These are phyloP conservation scores for Heliangelus exortis DNA, from an alignment of 2,797 vertebrate species.

Conservation along the genomic window DNA sequence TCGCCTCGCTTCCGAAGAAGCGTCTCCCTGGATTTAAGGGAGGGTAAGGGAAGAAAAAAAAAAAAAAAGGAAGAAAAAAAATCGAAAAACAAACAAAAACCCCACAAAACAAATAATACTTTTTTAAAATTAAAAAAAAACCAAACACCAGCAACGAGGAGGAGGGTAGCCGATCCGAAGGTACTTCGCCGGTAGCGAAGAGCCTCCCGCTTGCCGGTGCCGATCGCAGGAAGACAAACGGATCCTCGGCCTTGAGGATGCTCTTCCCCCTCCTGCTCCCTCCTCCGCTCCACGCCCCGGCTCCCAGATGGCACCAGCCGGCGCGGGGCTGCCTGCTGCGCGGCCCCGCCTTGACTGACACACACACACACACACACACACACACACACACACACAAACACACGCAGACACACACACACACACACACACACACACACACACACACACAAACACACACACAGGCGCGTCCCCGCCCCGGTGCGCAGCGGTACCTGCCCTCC, in stretches of 20 bases:
- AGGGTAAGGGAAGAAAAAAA: background rate
- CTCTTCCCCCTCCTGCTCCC: background rate
- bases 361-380: no score
- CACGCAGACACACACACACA: no score
- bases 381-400: no score
- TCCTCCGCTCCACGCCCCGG: slow-evolving; percentile 36
- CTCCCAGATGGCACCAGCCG: slow-evolving; percentile 54
- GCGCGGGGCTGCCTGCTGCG: background rate
- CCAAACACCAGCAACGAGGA: background rate
- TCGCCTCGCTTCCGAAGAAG: background rate
- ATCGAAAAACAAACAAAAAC: background rate
- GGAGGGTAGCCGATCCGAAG: background rate
- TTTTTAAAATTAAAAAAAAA: background rate
- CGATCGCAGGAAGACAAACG: background rate
- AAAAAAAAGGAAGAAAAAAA: no score
- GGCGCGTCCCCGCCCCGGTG: background rate
- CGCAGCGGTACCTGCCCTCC: slow-evolving; percentile 69
- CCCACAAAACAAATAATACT: no score
- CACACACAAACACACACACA: background rate
- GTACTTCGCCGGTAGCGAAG: background rate
- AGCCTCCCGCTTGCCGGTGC: background rate
- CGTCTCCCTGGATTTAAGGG: background rate
- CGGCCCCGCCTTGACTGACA: slow-evolving; percentile 40
- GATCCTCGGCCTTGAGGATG: background rate
- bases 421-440: background rate